These are phyloP conservation scores for Phaetusa simplex DNA, from an alignment of 2,113 vertebrate species.

Conservation along the genomic window DNA sequence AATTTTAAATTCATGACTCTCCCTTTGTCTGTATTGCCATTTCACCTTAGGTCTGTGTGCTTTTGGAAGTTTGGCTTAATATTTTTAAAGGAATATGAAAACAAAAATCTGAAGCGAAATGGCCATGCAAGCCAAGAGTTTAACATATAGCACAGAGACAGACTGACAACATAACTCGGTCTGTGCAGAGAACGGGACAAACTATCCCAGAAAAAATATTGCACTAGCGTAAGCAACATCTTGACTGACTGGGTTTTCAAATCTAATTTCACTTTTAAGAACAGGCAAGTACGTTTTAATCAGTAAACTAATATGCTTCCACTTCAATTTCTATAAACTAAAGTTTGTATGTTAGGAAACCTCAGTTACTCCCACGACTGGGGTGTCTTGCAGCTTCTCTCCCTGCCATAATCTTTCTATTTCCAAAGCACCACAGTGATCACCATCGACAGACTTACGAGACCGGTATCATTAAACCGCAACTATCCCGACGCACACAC, in stretches of 20 bases:
- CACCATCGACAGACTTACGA: neutral
- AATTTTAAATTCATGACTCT: neutral
- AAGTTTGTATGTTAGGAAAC: rapidly evolving
- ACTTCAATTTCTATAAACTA: neutral
- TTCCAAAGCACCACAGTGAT: neutral
- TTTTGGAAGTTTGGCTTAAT: neutral
- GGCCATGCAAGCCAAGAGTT: neutral
- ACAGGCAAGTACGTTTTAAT: neutral
- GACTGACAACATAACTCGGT: rapidly evolving
- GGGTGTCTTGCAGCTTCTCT: rapidly evolving
- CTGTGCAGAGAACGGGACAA: neutral
- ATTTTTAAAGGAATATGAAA: neutral
- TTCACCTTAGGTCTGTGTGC: neutral
- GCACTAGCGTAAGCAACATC: neutral
- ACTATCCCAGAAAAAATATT: neutral
- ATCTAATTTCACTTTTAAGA: rapidly evolving
- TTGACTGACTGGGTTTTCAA: neutral
- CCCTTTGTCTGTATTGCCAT: neutral
- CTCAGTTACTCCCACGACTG: rapidly evolving
- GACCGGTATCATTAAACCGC: rapidly evolving
- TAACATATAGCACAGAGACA: rapidly evolving
- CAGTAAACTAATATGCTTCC: rapidly evolving
- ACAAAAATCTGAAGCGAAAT: neutral
- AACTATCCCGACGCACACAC: rapidly evolving
- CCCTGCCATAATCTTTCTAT: rapidly evolving